Evolutionary conservation across 2,797 vertebrate genomes (phyloP), one percentile per base, ranked within the genome.

Genomic region (Leuciscus waleckii): DNA sequence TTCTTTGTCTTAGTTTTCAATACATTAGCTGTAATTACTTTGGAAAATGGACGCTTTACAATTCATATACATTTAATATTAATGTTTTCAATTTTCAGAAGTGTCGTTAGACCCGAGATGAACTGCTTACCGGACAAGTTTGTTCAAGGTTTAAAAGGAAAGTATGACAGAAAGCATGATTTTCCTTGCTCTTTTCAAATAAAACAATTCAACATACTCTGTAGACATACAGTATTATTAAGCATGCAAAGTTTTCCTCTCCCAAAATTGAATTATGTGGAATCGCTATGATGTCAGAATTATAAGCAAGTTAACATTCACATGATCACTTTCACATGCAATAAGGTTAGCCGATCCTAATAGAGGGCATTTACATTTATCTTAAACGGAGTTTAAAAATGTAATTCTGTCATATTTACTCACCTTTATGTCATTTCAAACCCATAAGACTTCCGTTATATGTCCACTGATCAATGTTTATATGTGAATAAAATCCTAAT

Each of bases 261-360:
- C n/a, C 3, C n/a, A 63, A 14, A 63, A 29, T 63, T 29, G 10
- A 13, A 26, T 2, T 6, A 13, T 63, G 58, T 63, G 58, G 26
- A 63, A 63, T 26, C 10, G 11, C 14, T 29, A 26, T 63, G 56
- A 61, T 78, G 75, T 61, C 23, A 58, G 56, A 77, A 78, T 63
- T 14, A 41, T 63, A 37, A 77, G 75, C 75, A 78, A 37, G 58
- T 78, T 78, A 78, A 61, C 54, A 56, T 56, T 56, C 54, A 23
- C 54, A 56, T 23, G 11, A 26, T 61, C n/a, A 61, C n/a, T 26
- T 61, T 63, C 11, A 63, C 58, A 63, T 63, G 61, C 58, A 63
- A 29, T 29, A 14, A 63, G 16, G 5, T 56, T 56, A 56, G 21
- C 8, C 21, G n/a, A 10, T 56, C 8, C 8, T 10, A 56, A 56